Evolutionary conservation across 1,140 invertebrate species (phyloP), one percentile per base, ranked within the genome.

Genomic region (Babylonia areolata): DNA sequence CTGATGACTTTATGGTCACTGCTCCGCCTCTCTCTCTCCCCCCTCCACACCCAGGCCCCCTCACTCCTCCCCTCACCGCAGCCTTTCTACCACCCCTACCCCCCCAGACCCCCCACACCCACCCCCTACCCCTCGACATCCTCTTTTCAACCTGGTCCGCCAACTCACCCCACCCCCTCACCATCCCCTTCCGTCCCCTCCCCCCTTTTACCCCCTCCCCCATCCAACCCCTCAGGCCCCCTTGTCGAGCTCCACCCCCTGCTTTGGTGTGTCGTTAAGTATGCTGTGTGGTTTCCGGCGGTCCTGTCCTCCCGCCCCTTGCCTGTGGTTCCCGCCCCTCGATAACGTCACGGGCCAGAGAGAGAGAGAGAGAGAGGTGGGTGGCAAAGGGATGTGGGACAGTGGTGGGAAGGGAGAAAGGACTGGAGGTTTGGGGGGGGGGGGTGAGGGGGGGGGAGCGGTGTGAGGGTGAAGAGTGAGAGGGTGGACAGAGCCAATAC

Each of bases 1-100:
- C 42, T 69, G 58, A 69, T 58, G 46, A 81, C 46, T 81, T 81
- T 58, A 58, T 81, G 80, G 80, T 58, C 35, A 51, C 46, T 23
- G 46, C 58, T 35, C 80, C 46, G 46, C 80, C 40, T 33, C 81
- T 39, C n/a, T 3, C 5, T 5, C 23, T 46, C 58, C 81, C 54
- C n/a, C 17, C 51, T 31, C 51, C 37, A 31, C 58, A 2, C 64
- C 54, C n/a, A n/a, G n/a, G n/a, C 64, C 82, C 46, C 33, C 35
- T 28, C 35, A 28, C 54, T 28, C 9, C 46, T 17, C 2, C 17
- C 46, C 46, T 51, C 46, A 5, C 42, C 42, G 9, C 46, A 0
- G 46, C 46, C 46, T 17, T 51, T 51, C n/a, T 33, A 17, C 23
- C 58, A 17, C 35, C 46, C 33, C 12, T 64, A 5, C 23, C 46